A percentile compares a stretch with the other conserved stretches of the same genome.
phyloP scores from a whole-genome alignment of 1,140 invertebrate species.

The Drosophila subobscura region DNA sequence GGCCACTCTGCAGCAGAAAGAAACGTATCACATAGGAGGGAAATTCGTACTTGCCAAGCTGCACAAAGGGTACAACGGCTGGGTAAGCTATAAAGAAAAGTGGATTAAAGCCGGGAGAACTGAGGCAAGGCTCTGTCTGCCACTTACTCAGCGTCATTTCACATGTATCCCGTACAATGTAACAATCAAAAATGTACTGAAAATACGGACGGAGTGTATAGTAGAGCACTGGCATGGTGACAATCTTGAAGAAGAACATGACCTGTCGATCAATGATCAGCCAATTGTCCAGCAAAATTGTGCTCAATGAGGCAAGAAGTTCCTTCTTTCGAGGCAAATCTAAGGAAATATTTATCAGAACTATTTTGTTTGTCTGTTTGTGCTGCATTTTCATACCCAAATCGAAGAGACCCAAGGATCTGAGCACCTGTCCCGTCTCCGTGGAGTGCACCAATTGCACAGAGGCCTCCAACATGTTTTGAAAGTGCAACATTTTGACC shows the following conservation, averaged over 20 bases:
- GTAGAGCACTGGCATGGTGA: slow-evolving; percentile 65
- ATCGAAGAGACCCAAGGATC: slow-evolving; percentile 55
- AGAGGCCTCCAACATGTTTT: slow-evolving; percentile 32
- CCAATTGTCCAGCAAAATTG: slow-evolving; percentile 53
- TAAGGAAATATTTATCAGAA: background rate
- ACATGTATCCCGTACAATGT: slow-evolving; percentile 50
- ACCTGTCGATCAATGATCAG: slow-evolving; percentile 56
- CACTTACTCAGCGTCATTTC: slow-evolving; percentile 65
- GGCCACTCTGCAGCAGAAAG: slow-evolving; percentile 57
- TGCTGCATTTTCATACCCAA: slow-evolving; percentile 25
- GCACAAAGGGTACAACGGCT: slow-evolving; percentile 55
- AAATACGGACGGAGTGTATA: slow-evolving; percentile 62
- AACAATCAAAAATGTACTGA: slow-evolving; percentile 67
- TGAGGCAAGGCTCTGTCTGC: no score
- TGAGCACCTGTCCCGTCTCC: slow-evolving; percentile 44
- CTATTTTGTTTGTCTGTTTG: background rate
- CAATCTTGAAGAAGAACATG: slow-evolving; percentile 71
- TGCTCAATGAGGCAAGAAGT: slow-evolving; percentile 26
- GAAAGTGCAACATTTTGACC: slow-evolving; percentile 63
- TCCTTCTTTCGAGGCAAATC: slow-evolving; percentile 35
- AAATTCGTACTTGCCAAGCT: slow-evolving; percentile 48
- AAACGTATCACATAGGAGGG: slow-evolving; percentile 64
- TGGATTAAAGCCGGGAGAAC: background rate
- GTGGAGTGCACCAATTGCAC: slow-evolving; percentile 39
- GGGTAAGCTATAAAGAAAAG: slow-evolving; percentile 51